Conservation (phyloP, 2,797 vertebrate genomes). For the Taeniopygia guttata region DNA sequence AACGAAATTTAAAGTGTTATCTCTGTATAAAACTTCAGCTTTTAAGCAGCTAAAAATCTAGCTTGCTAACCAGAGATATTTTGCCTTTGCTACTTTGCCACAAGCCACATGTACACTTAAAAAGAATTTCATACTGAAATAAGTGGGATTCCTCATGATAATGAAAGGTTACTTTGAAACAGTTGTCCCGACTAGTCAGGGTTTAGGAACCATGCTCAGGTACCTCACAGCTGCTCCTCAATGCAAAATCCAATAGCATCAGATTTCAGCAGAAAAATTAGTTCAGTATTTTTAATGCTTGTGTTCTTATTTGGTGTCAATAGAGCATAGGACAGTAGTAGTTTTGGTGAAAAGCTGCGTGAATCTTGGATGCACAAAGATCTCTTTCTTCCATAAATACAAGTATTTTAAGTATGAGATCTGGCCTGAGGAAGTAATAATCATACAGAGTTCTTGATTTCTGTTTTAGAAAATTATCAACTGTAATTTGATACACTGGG, state of each 20-base stretch:
- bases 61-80: background rate
- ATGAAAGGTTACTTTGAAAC: background rate
- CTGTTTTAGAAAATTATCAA: background rate
- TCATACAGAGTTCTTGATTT: background rate
- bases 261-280: background rate
- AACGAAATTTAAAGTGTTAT: background rate
- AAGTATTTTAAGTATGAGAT: background rate
- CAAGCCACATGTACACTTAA: background rate
- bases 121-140: background rate
- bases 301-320: background rate
- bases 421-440: background rate
- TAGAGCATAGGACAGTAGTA: background rate
- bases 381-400: background rate
- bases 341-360: background rate
- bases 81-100: background rate
- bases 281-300: background rate
- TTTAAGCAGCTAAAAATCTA: background rate
- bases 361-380: background rate
- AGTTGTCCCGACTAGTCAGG: background rate
- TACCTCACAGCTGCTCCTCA: background rate
- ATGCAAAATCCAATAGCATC: background rate
- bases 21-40: background rate
- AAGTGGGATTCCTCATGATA: background rate
- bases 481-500: background rate
- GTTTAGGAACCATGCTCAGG: background rate